Evolutionary conservation across 1,140 invertebrate species (phyloP).

Genomic region (Drosophila malerkotliana): DNA sequence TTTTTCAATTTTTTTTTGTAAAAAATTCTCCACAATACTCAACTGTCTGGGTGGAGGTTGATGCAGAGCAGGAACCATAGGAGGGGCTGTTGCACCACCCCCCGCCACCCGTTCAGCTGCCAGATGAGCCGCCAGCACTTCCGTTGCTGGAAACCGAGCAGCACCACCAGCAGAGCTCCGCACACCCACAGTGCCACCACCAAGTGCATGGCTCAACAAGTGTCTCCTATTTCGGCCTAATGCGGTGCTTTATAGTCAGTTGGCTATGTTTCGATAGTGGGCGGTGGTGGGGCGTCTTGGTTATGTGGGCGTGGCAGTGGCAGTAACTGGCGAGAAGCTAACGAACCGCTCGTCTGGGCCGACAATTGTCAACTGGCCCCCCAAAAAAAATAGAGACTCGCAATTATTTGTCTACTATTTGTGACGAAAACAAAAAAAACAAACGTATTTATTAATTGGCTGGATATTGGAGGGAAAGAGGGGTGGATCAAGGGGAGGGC

Average conservation of each 20-base stretch:
- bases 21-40: constrained; percentile 18
- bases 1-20: neutral
- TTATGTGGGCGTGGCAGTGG: constrained; percentile 1
- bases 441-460: constrained; percentile 22
- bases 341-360: constrained; percentile 29
- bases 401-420: neutral
- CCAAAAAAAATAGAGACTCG: neutral
- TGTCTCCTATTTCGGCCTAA: constrained; percentile 35
- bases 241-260: constrained; percentile 66
- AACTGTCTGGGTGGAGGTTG: constrained; percentile 77
- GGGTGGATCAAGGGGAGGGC: neutral
- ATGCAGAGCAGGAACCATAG: constrained; percentile 73
- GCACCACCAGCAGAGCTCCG: constrained; percentile 54
- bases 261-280: neutral
- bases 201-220: constrained; percentile 43
- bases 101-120: constrained; percentile 78
- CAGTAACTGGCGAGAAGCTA: neutral
- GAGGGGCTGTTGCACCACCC: constrained; percentile 72
- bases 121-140: constrained; percentile 81
- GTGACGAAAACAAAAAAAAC: neutral
- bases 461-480: constrained; percentile 5
- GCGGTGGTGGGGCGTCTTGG: neutral
- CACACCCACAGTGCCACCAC: constrained; percentile 64
- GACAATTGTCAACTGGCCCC: constrained; percentile 29
- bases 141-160: constrained; percentile 71